Conservation (phyloP, 2,888 invertebrate species). For the Coelopa pilipes region DNA sequence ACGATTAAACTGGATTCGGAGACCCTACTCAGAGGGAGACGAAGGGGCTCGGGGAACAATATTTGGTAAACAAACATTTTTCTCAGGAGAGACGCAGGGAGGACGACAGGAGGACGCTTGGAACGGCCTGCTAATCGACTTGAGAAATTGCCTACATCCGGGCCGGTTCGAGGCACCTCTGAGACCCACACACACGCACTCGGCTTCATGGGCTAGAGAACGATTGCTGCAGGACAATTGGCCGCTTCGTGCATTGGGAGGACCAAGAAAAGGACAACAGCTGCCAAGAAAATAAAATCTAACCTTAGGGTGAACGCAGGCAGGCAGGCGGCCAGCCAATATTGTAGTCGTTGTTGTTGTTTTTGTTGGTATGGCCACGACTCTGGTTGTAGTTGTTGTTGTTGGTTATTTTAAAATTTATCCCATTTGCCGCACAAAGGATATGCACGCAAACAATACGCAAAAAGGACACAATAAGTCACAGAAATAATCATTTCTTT, state of each 20-base stretch:
- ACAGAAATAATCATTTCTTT: constrained; percentile 26
- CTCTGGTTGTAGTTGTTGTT: not conserved
- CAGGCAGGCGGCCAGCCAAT: not conserved
- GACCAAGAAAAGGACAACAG: constrained; percentile 33
- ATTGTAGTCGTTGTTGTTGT: constrained; percentile 17
- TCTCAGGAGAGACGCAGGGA: not conserved
- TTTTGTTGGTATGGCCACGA: not conserved
- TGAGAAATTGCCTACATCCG: constrained; percentile 30
- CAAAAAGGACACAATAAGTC: constrained; percentile 28
- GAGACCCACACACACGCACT: constrained; percentile 12
- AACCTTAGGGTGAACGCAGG: not conserved
- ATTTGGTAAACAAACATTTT: constrained; percentile 33
- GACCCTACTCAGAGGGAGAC: not conserved
- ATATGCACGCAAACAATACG: constrained; percentile 21
- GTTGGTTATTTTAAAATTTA: not conserved
- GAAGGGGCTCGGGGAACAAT: constrained; percentile 5
- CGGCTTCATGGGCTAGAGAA: constrained; percentile 9
- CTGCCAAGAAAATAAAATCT: constrained; percentile 20
- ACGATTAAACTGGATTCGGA: not conserved
- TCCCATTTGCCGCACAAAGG: constrained; percentile 11
- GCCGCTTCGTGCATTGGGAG: constrained; percentile 1
- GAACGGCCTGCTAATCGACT: constrained; percentile 28
- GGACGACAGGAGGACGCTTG: constrained; percentile 1
- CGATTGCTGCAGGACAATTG: constrained; percentile 26
- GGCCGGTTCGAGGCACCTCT: not conserved